These are phyloP conservation scores for Drosophila bipectinata DNA, from an alignment of 1,140 invertebrate genomes.

Conservation along the genomic window DNA sequence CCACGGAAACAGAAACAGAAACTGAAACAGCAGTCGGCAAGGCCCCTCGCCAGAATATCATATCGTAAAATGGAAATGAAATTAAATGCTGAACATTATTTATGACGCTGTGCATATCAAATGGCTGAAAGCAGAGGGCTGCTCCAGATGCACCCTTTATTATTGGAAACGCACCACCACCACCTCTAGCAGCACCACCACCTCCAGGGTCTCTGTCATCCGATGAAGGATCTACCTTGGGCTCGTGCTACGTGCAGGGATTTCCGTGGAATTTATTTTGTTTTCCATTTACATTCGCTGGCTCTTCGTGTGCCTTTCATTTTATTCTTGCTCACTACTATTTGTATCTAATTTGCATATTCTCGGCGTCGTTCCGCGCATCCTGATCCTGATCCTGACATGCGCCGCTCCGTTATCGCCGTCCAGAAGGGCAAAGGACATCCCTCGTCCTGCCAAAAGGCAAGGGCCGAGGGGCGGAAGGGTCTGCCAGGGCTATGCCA, in stretches of 20 bases:
- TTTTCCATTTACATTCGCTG: slow-evolving; percentile 71
- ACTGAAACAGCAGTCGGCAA: slow-evolving; percentile 23
- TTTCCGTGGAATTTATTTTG: slow-evolving; percentile 70
- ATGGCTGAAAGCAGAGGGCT: slow-evolving; percentile 40
- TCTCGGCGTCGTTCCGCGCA: slow-evolving; percentile 50
- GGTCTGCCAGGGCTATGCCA: neutral
- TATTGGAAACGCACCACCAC: slow-evolving; percentile 44
- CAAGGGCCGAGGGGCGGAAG: slow-evolving; percentile 45
- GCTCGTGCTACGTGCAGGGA: slow-evolving; percentile 44
- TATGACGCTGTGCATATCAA: slow-evolving; percentile 80
- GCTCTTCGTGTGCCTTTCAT: slow-evolving; percentile 27
- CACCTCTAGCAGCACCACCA: slow-evolving; percentile 49
- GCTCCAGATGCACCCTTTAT: slow-evolving; percentile 51
- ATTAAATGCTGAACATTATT: slow-evolving; percentile 82
- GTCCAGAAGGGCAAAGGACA: slow-evolving; percentile 15
- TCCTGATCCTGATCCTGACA: slow-evolving; percentile 67
- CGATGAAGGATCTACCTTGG: slow-evolving; percentile 36
- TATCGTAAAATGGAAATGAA: slow-evolving; percentile 83
- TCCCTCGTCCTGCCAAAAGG: slow-evolving; percentile 58
- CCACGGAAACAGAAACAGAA: slow-evolving; percentile 5
- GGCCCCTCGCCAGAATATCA: slow-evolving; percentile 54
- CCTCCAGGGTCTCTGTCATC: neutral
- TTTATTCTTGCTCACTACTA: slow-evolving; percentile 60
- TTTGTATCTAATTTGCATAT: slow-evolving; percentile 82
- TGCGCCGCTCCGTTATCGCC: slow-evolving; percentile 61